Evolutionary conservation across 2,113 vertebrate genomes (phyloP).

Genomic region (Prolemur simus): DNA sequence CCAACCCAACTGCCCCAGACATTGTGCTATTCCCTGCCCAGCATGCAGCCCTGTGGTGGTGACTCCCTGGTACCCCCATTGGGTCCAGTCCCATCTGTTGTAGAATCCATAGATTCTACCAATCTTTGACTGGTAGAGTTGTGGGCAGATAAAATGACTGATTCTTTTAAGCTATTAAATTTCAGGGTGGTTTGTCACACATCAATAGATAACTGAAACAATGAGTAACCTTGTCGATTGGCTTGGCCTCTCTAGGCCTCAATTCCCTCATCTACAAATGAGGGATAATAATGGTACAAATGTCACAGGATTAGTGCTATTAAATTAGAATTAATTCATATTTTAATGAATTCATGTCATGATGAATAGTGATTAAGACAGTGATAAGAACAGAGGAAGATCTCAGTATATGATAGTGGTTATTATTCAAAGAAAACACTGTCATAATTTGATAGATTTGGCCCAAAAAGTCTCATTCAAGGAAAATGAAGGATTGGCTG

Average conservation of each 20-base stretch:
- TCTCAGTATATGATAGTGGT: neutral
- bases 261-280: neutral
- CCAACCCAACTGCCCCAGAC: accelerated
- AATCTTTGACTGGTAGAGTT: neutral
- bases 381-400: neutral
- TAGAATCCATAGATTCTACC: neutral
- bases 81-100: neutral
- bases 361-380: neutral
- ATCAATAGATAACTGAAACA: neutral
- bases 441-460: conserved; percentile 23
- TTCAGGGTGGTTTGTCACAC: neutral
- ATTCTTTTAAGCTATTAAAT: neutral
- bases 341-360: neutral
- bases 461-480: neutral
- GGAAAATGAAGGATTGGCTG: neutral
- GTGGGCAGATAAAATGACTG: neutral
- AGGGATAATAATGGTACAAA: neutral
- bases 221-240: neutral
- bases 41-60: neutral
- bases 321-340: neutral
- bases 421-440: conserved; percentile 36
- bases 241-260: neutral
- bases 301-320: neutral
- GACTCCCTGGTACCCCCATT: too few relatives aligned
- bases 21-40: accelerated